These are phyloP conservation scores for Eremophila alpestris DNA, from an alignment of 2,797 vertebrate species.

Conservation along the genomic window DNA sequence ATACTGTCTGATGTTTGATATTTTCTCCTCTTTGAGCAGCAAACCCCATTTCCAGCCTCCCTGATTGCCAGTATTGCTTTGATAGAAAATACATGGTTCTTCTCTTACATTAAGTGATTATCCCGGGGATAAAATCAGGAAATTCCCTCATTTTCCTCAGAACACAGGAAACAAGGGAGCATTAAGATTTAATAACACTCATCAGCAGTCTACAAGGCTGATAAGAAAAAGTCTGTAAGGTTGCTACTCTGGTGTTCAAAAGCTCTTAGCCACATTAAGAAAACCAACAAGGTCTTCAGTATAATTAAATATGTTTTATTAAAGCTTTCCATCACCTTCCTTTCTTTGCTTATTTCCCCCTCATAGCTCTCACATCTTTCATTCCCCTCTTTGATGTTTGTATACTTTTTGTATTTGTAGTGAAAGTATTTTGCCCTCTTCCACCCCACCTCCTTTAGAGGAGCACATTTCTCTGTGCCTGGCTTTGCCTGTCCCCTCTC, in stretches of 20 bases:
- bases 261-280: constrained; percentile 25
- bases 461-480: neutral
- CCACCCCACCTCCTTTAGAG: neutral
- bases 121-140: constrained; percentile 54
- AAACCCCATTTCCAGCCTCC: neutral
- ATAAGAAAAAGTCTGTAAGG: constrained; percentile 11
- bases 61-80: constrained; percentile 9
- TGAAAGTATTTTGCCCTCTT: constrained; percentile 5
- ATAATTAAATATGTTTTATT: constrained; percentile 64
- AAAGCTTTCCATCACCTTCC: constrained; percentile 44
- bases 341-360: constrained; percentile 6
- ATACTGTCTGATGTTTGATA: neutral
- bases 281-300: neutral
- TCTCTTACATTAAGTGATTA: constrained; percentile 56
- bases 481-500: neutral
- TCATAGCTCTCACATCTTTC: neutral
- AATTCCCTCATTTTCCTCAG: constrained; percentile 64
- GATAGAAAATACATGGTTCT: constrained; percentile 28
- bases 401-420: constrained; percentile 7
- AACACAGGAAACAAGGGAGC: constrained; percentile 60
- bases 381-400: constrained; percentile 42
- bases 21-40: neutral
- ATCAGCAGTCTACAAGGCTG: constrained; percentile 45
- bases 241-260: constrained; percentile 17
- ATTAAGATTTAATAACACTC: constrained; percentile 70